These are phyloP conservation scores for Steinernema feltiae DNA, from an alignment of 1,140 invertebrate species.

Conservation along the genomic window DNA sequence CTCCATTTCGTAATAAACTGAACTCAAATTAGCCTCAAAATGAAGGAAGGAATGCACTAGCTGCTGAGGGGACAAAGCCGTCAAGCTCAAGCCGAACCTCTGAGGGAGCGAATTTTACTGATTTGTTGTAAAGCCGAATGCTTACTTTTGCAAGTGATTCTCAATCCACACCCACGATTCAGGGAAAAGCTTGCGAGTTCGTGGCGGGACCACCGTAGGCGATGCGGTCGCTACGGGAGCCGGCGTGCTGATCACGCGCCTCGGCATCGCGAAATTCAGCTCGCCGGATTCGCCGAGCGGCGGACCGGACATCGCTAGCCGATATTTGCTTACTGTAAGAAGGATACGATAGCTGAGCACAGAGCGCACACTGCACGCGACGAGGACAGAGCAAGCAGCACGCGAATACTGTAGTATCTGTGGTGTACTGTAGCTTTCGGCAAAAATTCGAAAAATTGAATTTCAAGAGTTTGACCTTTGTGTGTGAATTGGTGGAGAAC, in stretches of 20 bases:
- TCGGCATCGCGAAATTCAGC: not conserved
- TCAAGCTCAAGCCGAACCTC: not conserved
- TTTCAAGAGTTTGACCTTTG: not conserved
- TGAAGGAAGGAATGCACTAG: not conserved
- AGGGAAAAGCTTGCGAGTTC: conserved; percentile 26
- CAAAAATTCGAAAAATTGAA: not conserved
- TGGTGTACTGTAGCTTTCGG: not conserved
- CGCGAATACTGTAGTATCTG: not conserved
- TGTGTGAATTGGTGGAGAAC: not conserved
- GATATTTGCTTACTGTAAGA: no score
- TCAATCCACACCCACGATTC: conserved; percentile 26
- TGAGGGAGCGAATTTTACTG: no score
- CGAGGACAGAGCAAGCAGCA: conserved; percentile 24
- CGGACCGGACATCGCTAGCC: no score
- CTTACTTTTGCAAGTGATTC: not conserved
- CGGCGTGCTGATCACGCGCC: not conserved
- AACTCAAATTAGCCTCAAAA: not conserved
- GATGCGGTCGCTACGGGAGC: not conserved
- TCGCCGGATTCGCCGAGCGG: no score
- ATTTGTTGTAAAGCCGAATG: not conserved
- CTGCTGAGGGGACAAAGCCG: not conserved
- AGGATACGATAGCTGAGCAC: no score
- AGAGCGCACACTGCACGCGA: conserved; percentile 17
- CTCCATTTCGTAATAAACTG: not conserved
- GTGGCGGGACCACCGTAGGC: not conserved